Evolutionary conservation across 2,888 invertebrate species (phyloP).

Genomic region (Xestia ashworthii): DNA sequence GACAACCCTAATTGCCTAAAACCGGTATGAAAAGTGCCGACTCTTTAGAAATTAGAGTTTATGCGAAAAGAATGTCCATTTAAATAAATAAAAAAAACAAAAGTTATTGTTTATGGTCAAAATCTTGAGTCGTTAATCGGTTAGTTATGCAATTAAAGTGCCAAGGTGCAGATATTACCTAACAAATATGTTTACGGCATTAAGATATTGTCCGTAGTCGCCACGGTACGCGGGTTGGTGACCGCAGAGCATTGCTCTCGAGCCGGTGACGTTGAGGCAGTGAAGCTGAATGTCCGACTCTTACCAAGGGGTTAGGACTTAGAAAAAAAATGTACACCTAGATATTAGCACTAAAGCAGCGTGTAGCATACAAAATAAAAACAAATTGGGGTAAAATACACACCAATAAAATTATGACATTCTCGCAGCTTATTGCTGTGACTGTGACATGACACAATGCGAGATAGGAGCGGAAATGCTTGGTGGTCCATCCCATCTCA

Average conservation of each 20-base stretch:
- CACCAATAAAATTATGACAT: neutral
- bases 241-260: conserved; percentile 51
- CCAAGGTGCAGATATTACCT: conserved; percentile 7
- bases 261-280: conserved; percentile 3
- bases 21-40: neutral
- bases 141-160: neutral
- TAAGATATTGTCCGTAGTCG: conserved; percentile 27
- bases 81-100: neutral
- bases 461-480: neutral
- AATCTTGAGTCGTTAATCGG: neutral
- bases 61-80: neutral
- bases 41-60: neutral
- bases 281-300: neutral
- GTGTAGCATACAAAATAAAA: neutral
- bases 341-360: neutral
- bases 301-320: conserved; percentile 23
- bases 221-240: conserved; percentile 44
- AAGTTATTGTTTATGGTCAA: neutral
- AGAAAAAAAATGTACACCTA: neutral
- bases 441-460: too few species aligned
- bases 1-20: neutral
- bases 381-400: neutral
- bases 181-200: conserved; percentile 26
- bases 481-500: neutral
- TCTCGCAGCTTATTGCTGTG: neutral